Base-by-base conservation (phyloP, 2,888 invertebrate species). In the Hydrotaea cyrtoneurina region DNA sequence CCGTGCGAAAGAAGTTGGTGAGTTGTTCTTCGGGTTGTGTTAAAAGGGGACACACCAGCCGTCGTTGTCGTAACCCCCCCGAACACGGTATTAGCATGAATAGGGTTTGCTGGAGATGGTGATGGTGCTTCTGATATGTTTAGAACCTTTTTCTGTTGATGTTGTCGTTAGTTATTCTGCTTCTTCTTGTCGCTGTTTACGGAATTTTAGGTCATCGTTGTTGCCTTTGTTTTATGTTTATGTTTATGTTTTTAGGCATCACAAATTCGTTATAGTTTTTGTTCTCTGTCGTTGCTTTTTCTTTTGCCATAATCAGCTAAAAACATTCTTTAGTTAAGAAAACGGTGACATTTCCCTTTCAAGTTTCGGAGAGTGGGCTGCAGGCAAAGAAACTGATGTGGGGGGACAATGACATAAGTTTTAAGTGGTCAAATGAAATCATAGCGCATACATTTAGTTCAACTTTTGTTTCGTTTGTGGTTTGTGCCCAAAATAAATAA, bases 181-280 rank as follows among this genome's bases (percentile, higher is more conserved):
- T 36, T n/a, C 53, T 62, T 76, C 53, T 13, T 50, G 10, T 43
- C 2, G 15, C 50, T 53, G 2, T 53, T 75, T 59, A n/a, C 62
- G 57, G 64, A 66, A 73, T 83, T 83, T 83, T 83, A 77, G 83
- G 83, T 83, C 83, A 83, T n/a, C 55, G 21, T 57, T 55, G 46
- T 31, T 2, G 3, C 31, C 7, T 2, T 7, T 31, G 31, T 31
- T 31, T n/a, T 46, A 53, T 26, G 36, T n/a, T 72, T 69, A 73
- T 46, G 13, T 74, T 57, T 79, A 43, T 78, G 50, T 13, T 55
- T 57, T 46, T 31, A 78, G 71, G 62, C 71, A 23, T 75, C 78
- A 75, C 15, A 57, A 46, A 8, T 50, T 57, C 39, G 15, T 31
- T 55, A 31, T 15, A 73, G 53, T 31, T 53, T 31, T 73, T 73